phyloP scores from a whole-genome alignment of 2,113 vertebrate genomes.

The Oreotragus oreotragus region DNA sequence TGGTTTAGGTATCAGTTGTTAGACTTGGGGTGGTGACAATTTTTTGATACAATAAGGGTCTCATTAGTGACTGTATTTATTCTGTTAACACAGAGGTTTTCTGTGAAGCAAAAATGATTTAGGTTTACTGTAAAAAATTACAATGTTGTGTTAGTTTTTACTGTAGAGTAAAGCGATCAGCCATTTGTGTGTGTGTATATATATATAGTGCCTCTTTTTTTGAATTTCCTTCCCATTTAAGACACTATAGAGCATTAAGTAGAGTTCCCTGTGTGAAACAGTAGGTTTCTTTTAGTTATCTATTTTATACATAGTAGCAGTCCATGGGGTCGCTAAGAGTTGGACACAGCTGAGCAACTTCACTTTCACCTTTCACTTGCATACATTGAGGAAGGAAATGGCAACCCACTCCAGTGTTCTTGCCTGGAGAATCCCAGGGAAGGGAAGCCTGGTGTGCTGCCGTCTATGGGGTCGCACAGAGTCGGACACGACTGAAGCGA shows the following conservation, averaged over 20 bases:
- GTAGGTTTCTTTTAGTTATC: not conserved
- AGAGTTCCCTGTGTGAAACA: not conserved
- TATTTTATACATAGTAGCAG: not conserved
- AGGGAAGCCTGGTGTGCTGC: no score
- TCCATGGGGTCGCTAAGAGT: no score
- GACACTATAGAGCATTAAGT: not conserved
- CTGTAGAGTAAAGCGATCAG: not conserved
- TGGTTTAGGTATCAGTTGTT: fast-evolving
- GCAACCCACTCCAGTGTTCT: no score
- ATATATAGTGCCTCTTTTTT: not conserved
- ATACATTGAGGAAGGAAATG: no score
- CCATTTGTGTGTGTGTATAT: fast-evolving
- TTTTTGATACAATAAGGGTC: not conserved
- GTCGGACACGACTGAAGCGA: no score
- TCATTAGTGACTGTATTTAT: not conserved
- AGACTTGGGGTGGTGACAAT: not conserved
- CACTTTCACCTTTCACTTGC: no score
- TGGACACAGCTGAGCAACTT: no score
- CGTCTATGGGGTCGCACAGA: fast-evolving
- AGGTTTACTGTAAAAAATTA: not conserved
- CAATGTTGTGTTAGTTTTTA: not conserved
- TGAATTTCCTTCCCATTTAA: not conserved
- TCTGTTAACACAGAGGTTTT: not conserved
- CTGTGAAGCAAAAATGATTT: not conserved
- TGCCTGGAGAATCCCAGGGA: no score